These are phyloP conservation scores for Notamacropus eugenii DNA, from an alignment of 2,797 vertebrate genomes.

Conservation along the genomic window DNA sequence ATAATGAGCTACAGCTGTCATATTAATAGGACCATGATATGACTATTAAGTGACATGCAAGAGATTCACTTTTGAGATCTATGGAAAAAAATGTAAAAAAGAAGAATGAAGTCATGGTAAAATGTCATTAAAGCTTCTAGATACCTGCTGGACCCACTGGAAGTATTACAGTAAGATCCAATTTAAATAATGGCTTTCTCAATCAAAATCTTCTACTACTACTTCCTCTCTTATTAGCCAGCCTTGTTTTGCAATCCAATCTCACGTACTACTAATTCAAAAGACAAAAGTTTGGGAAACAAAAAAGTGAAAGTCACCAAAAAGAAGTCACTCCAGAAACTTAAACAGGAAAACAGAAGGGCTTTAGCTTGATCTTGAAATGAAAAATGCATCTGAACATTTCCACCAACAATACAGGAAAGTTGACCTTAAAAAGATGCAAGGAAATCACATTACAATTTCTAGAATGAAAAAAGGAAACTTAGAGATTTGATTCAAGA, in stretches of 20 bases:
- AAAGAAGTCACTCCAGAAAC: neutral
- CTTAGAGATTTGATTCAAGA: neutral
- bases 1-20: neutral
- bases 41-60: neutral
- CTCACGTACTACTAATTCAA: neutral
- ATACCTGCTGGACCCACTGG: neutral
- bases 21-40: neutral
- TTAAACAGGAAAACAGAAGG: neutral
- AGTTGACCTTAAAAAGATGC: slow-evolving; percentile 39
- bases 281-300: slow-evolving; percentile 24
- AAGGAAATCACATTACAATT: neutral
- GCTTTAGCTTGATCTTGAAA: neutral
- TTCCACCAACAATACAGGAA: slow-evolving; percentile 15
- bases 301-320: neutral
- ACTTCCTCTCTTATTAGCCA: slow-evolving; percentile 1
- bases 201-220: slow-evolving; percentile 16
- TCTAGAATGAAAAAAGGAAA: neutral
- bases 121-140: neutral
- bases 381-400: slow-evolving; percentile 39
- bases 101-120: slow-evolving; percentile 38
- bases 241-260: neutral
- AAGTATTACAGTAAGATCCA: neutral
- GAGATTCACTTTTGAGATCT: neutral
- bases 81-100: neutral
- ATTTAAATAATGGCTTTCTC: neutral